These are phyloP conservation scores for Silvanus unidentatus DNA, from an alignment of 2,888 invertebrate genomes.

Conservation along the genomic window DNA sequence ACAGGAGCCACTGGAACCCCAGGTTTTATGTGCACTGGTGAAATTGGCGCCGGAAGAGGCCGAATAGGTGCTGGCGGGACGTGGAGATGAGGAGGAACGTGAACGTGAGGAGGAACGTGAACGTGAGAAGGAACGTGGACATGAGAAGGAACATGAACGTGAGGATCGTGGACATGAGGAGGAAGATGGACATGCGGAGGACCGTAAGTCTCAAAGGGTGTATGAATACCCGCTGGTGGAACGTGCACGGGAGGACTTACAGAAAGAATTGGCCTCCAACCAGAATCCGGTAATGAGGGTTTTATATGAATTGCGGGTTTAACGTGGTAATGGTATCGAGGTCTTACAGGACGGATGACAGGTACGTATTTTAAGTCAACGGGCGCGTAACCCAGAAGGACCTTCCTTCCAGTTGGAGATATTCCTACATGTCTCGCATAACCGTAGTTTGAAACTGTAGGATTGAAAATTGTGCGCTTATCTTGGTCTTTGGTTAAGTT, in stretches of 20 bases:
- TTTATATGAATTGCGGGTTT: slow-evolving; percentile 9
- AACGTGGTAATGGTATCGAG: slow-evolving; percentile 13
- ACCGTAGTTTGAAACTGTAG: slow-evolving; percentile 23
- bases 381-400: slow-evolving; percentile 33
- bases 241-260: background rate
- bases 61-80: slow-evolving; percentile 6
- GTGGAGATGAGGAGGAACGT: slow-evolving; percentile 6
- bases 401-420: slow-evolving; percentile 32
- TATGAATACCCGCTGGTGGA: background rate
- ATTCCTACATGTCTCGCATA: slow-evolving; percentile 37
- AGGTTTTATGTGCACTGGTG: slow-evolving; percentile 9
- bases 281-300: slow-evolving; percentile 8
- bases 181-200: background rate
- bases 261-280: background rate
- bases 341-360: slow-evolving; percentile 31
- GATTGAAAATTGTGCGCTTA: slow-evolving; percentile 37
- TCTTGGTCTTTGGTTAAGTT: slow-evolving; percentile 14
- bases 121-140: slow-evolving; percentile 1
- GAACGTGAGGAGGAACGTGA: slow-evolving; percentile 6
- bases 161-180: slow-evolving; percentile 2
- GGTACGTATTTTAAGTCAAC: slow-evolving; percentile 33
- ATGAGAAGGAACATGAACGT: slow-evolving; percentile 2
- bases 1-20: slow-evolving; percentile 7
- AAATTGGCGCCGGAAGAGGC: slow-evolving; percentile 13
- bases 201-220: too few species aligned